Evolutionary conservation across 2,888 invertebrate genomes (phyloP).

Genomic region (Cryptocephalus primarius): DNA sequence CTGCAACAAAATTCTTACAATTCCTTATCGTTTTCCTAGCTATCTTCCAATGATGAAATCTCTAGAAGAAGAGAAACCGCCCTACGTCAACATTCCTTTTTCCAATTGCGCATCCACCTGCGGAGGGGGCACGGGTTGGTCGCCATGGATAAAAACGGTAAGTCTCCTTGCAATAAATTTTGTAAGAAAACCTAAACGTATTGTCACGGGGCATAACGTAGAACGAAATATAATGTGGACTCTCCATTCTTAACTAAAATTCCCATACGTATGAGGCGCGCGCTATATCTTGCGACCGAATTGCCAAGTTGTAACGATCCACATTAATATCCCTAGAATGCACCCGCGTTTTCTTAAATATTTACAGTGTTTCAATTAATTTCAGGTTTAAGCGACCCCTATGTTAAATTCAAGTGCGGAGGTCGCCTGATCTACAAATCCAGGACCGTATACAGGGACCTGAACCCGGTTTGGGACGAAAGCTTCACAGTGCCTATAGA

Average conservation of each 20-base stretch:
- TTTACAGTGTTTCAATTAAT: no score
- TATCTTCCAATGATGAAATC: constrained; percentile 58
- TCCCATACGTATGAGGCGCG: no score
- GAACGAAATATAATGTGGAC: no score
- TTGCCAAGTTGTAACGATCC: no score
- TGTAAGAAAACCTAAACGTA: no score
- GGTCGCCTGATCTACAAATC: constrained; percentile 87
- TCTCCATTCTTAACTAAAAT: no score
- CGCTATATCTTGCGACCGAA: no score
- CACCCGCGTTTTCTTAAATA: no score
- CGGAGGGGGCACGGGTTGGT: constrained; percentile 80
- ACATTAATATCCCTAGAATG: no score
- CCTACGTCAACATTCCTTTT: constrained; percentile 79
- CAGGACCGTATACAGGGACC: constrained; percentile 83
- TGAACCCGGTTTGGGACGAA: constrained; percentile 98
- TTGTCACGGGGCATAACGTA: no score
- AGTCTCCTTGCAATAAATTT: constrained; percentile 25
- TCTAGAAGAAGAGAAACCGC: constrained; percentile 59
- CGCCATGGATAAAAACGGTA: constrained; percentile 93
- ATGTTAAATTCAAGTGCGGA: constrained; percentile 89
- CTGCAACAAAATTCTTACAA: no score
- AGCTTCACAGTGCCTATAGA: constrained; percentile 85
- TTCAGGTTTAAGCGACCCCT: constrained; percentile 95
- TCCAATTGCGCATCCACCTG: constrained; percentile 81
- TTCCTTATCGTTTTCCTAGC: constrained; percentile 18